Evolutionary conservation across 2,888 invertebrate genomes (phyloP), one percentile per base, ranked within the genome.

Genomic region (Sinodicranocentrus sp.): DNA sequence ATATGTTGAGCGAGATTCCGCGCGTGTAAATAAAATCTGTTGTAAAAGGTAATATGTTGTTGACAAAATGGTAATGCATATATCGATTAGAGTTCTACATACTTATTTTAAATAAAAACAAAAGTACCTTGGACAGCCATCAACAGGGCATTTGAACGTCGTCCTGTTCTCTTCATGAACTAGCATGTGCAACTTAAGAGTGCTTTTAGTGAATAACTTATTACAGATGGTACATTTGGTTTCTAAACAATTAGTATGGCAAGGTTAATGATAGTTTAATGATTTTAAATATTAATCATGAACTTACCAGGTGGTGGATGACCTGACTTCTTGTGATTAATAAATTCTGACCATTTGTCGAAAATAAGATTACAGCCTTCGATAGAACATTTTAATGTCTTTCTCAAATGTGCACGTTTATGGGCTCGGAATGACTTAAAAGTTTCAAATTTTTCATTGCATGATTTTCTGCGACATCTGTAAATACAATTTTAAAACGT

Each of bases 1-100:
- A 86, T 63, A 59, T 88, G 88, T 21, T 82, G 77, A 13, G 17
- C 67, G 3, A 88, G 77, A 78, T 88, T 88, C 57, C 67, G 80
- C 2, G 61, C 28, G 43, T 85, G 84, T 25, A 70, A 77, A 70
- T 88, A 88, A 61, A 73, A 84, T 33, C 86, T 86, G 43, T 8
- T 39, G 39, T 5, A 39, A 39, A 39, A 39, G 5, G 13, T 39
- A 39, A 39, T 8, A 39, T 39, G 5, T 13, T 39, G 6, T 39
- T 39, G 39, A 39, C 5, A 39, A 8, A 13, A 39, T 8, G 39
- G 39, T 8, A 39, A 39, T 8, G 13, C 5, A 8, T 39, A 13
- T 39, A 13, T 39, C n/a, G n/a, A n/a, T n/a, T n/a, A n/a, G n/a
- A 59, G 21, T 8, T 59, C 15, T 25, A 70, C 59, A 48, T 6